Evolutionary conservation across 1,140 invertebrate species (phyloP), one percentile per base, ranked within the genome.

Genomic region (Nasonia giraulti): DNA sequence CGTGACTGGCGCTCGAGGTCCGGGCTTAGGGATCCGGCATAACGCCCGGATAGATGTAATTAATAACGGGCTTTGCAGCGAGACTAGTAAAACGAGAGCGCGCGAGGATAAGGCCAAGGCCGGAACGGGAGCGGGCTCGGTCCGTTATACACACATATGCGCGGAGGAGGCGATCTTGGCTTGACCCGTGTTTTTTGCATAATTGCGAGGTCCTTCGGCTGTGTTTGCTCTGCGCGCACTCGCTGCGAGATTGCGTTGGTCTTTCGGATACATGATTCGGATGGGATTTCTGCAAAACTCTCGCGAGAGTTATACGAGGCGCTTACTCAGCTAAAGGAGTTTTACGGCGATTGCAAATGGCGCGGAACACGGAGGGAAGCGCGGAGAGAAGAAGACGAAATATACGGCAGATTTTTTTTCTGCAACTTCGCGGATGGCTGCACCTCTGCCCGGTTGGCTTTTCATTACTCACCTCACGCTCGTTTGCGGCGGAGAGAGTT

Each of bases 1-100:
- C 88, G 89, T 90, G 89, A 89, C 90, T 89, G 84, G 80, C 84
- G 82, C 85, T 87, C 81, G 84, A 85, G 86, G 68, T 83, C 80
- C 85, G 83, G 83, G 89, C 87, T 89, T 89, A 87, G 85, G 37
- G 79, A 23, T 27, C 77, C 50, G 73, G 33, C 62, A 62, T 85
- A 62, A 73, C 73, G 68, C 12, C 68, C 44, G 47, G 27, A 71
- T 69, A 74, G 88, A 88, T 89, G 17, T 62, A 89, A 89, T 90
- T 90, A 90, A 90, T 90, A 89, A 90, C 86, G 80, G 87, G 87
- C 86, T 87, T 89, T 88, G 85, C 84, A 80, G 77, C 27, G 69
- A 33, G 66, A 14, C 11, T 40, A 47, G 3, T 37, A 37, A 44
- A 44, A 44, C 40, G 40, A 44, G 40, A 44, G 40, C 40, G 40